Evolutionary conservation across 2,797 vertebrate genomes (phyloP).

Genomic region (Ctenosaura bakeri): DNA sequence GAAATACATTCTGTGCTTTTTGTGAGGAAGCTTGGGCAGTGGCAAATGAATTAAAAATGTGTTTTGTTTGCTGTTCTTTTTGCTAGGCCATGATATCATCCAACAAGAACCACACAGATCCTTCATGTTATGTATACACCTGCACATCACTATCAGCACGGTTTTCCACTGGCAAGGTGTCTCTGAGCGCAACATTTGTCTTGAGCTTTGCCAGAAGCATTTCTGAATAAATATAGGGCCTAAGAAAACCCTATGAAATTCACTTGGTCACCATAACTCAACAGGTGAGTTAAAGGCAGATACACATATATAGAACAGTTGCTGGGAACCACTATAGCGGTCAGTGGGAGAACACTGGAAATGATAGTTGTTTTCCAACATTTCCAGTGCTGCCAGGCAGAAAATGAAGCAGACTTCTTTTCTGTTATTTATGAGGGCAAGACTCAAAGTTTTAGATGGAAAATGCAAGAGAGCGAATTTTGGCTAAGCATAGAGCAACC

Average conservation of each 20-base stretch:
- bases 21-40: neutral
- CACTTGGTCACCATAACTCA: too few species aligned
- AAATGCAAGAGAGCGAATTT: too few species aligned
- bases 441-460: neutral
- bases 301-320: too few species aligned
- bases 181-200: neutral
- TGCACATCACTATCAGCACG: neutral
- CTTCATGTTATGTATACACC: neutral
- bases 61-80: neutral
- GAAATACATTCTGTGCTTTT: conserved; percentile 36
- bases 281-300: too few species aligned
- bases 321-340: neutral
- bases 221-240: too few species aligned
- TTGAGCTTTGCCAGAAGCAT: neutral
- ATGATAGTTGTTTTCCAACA: neutral
- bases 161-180: neutral
- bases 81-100: neutral
- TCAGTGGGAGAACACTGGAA: neutral
- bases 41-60: rapidly evolving
- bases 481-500: neutral
- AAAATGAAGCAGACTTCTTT: neutral
- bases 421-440: neutral
- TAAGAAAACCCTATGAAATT: too few species aligned
- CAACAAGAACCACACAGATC: neutral
- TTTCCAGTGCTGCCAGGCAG: neutral